These are phyloP conservation scores for Acleris holmiana DNA, from an alignment of 2,888 invertebrate species.

Conservation along the genomic window DNA sequence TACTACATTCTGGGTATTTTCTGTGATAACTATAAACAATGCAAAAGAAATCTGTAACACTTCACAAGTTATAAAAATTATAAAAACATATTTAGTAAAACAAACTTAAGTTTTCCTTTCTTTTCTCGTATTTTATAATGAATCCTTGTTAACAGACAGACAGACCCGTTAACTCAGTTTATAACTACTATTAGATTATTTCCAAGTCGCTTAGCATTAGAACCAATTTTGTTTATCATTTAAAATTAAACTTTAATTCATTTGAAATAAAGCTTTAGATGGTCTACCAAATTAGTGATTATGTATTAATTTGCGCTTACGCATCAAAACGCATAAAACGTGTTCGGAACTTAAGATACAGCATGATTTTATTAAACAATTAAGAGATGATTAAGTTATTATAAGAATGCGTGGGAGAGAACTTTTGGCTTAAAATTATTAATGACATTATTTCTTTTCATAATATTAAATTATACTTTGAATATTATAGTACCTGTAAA, in stretches of 20 bases:
- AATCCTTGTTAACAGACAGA: slow-evolving; percentile 30
- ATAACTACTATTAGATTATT: slow-evolving; percentile 10
- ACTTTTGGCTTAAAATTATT: background rate
- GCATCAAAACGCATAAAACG: background rate
- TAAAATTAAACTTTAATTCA: background rate
- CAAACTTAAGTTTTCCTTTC: too few species aligned
- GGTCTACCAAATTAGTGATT: too few species aligned
- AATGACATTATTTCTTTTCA: too few species aligned
- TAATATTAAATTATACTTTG: too few species aligned
- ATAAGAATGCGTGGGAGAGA: background rate
- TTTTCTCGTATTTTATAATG: slow-evolving; percentile 17
- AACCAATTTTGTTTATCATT: background rate
- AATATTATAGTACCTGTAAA: too few species aligned
- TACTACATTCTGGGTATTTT: too few species aligned
- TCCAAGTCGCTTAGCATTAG: background rate
- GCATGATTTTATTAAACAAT: background rate
- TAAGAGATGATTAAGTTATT: background rate
- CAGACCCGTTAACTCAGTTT: slow-evolving; percentile 23
- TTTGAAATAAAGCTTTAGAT: too few species aligned
- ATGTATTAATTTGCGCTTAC: background rate
- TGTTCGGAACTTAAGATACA: background rate
- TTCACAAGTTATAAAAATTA: background rate
- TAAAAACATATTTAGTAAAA: background rate
- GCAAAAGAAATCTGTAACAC: too few species aligned
- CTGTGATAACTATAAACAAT: too few species aligned